Conservation (phyloP, 1,140 invertebrate species). For the Zaprionus vittiger region DNA sequence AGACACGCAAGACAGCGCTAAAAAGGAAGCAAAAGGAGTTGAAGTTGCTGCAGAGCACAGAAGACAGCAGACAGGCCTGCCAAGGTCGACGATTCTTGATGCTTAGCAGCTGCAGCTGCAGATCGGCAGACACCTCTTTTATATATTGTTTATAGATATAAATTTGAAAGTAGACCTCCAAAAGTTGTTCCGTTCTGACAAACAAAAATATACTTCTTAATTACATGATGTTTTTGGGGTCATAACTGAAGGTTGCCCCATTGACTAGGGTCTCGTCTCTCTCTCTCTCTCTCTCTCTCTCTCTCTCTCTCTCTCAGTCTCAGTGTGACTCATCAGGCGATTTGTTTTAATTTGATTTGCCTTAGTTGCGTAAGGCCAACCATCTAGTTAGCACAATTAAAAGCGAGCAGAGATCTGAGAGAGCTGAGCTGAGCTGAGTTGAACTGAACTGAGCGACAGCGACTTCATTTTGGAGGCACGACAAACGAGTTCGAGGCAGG, state of each 20-base stretch:
- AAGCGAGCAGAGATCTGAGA: slow-evolving; percentile 44
- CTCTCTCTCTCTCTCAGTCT: not conserved
- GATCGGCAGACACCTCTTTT: slow-evolving; percentile 14
- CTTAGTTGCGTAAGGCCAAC: slow-evolving; percentile 65
- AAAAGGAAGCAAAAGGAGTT: slow-evolving; percentile 7
- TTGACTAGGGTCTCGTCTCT: slow-evolving; percentile 46
- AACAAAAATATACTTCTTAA: slow-evolving; percentile 59
- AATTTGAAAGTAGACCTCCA: slow-evolving; percentile 62
- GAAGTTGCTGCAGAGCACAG: not conserved
- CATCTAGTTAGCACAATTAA: slow-evolving; percentile 57
- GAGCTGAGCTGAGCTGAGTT: slow-evolving; percentile 39
- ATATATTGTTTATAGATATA: slow-evolving; percentile 3
- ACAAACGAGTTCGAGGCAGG: slow-evolving; percentile 70
- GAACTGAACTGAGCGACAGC: slow-evolving; percentile 41
- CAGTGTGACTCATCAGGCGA: slow-evolving; percentile 66
- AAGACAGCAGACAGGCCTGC: not conserved
- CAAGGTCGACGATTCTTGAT: slow-evolving; percentile 11
- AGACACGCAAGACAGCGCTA: not conserved
- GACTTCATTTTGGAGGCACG: slow-evolving; percentile 69
- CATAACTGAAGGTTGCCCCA: slow-evolving; percentile 58
- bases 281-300: not conserved
- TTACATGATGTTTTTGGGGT: slow-evolving; percentile 68
- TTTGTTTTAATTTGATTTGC: slow-evolving; percentile 61
- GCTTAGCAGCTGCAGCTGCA: slow-evolving; percentile 24
- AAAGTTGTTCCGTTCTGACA: slow-evolving; percentile 56